phyloP scores from a whole-genome alignment of 2,113 vertebrate genomes.

The Austrofundulus limnaeus region DNA sequence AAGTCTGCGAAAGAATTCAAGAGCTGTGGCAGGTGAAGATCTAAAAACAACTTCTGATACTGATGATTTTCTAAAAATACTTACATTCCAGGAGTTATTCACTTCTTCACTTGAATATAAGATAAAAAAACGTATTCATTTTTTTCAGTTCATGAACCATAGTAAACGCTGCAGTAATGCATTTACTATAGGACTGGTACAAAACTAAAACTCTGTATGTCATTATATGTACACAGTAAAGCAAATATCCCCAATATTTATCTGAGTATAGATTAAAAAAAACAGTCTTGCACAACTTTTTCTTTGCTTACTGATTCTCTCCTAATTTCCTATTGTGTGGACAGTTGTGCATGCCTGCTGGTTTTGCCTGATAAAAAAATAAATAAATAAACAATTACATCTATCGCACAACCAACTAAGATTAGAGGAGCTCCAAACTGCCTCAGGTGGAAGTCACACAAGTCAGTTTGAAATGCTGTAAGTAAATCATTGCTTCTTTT shows the following conservation, averaged over 20 bases:
- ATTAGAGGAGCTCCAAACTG: background rate
- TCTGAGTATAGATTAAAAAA: too few species aligned
- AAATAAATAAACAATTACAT: background rate
- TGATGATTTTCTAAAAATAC: slow-evolving; percentile 37
- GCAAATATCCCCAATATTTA: too few species aligned
- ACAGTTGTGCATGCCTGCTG: slow-evolving; percentile 2
- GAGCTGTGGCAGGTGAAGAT: slow-evolving; percentile 2
- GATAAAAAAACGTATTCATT: background rate
- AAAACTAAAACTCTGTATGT: too few species aligned
- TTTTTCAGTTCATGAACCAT: too few species aligned
- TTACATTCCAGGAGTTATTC: background rate
- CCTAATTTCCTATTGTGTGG: background rate
- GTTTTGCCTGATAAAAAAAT: slow-evolving; percentile 6
- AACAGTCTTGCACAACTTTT: too few species aligned
- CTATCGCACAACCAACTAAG: slow-evolving; percentile 3
- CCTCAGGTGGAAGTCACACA: too few species aligned
- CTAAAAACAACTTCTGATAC: background rate
- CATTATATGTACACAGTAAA: too few species aligned
- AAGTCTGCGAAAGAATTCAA: slow-evolving; percentile 18
- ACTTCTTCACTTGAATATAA: slow-evolving; percentile 5
- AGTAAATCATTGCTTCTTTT: background rate
- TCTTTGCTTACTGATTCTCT: too few species aligned
- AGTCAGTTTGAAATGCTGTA: background rate
- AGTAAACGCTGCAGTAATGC: too few species aligned
- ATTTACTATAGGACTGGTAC: too few species aligned